Evolutionary conservation across 2,888 invertebrate species (phyloP).

Genomic region (Melieria crassipennis): DNA sequence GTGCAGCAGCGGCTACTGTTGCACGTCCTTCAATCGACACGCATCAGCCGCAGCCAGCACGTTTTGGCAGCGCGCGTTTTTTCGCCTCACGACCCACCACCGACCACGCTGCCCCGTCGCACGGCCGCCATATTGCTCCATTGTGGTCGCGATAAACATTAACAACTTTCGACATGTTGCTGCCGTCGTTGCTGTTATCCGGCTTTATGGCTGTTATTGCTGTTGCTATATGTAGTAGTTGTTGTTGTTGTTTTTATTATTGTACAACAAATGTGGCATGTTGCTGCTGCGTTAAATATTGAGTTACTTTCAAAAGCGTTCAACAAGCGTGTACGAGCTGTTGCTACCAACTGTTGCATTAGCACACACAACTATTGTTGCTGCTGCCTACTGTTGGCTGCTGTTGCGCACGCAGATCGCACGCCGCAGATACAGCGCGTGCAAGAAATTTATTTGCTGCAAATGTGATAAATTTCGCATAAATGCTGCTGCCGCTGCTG

Average conservation of each 20-base stretch:
- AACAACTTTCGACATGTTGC: slow-evolving; percentile 57
- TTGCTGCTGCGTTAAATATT: slow-evolving; percentile 43
- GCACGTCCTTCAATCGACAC: slow-evolving; percentile 25
- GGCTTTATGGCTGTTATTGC: slow-evolving; percentile 21
- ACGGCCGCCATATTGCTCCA: too few relatives aligned
- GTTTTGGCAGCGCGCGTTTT: too few relatives aligned
- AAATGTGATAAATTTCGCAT: slow-evolving; percentile 35
- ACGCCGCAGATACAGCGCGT: neutral
- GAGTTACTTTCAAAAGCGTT: slow-evolving; percentile 40
- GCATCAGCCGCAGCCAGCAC: neutral
- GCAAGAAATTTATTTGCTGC: slow-evolving; percentile 35
- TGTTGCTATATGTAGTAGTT: neutral
- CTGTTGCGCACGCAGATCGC: slow-evolving; percentile 5
- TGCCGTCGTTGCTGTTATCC: slow-evolving; percentile 40
- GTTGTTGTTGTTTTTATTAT: neutral
- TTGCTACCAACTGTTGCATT: slow-evolving; percentile 23
- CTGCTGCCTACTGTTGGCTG: slow-evolving; percentile 7
- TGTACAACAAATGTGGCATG: slow-evolving; percentile 42
- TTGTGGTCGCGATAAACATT: slow-evolving; percentile 50
- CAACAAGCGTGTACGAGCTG: slow-evolving; percentile 24
- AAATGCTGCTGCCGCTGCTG: slow-evolving; percentile 18
- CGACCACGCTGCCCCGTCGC: too few relatives aligned
- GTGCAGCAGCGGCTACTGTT: slow-evolving; percentile 23
- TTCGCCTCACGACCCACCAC: too few relatives aligned
- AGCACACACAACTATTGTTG: slow-evolving; percentile 10